Conservation (phyloP, 2,113 vertebrate genomes). For the Nesogale talazaci region DNA sequence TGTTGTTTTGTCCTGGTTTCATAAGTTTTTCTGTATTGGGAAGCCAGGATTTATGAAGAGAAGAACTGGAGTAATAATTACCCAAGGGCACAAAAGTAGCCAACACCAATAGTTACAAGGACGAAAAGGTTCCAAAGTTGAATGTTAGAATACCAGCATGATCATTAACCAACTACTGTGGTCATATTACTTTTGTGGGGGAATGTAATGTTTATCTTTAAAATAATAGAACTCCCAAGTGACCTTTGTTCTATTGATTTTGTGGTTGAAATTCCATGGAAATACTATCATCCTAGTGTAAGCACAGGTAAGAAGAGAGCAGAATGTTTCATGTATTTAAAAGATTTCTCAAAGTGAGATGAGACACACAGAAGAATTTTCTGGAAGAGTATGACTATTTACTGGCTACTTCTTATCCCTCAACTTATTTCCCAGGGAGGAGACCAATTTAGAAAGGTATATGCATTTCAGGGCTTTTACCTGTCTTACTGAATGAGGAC, state of each 20-base stretch:
- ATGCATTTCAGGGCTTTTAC: background rate
- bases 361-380: background rate
- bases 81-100: too few species aligned
- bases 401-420: background rate
- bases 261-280: background rate
- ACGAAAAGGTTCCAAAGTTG: too few species aligned
- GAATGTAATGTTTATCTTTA: background rate
- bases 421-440: background rate
- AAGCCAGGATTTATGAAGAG: too few species aligned
- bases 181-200: background rate
- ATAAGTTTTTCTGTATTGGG: too few species aligned
- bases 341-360: background rate
- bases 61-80: too few species aligned
- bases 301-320: background rate
- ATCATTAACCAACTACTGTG: too few species aligned
- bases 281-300: background rate
- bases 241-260: background rate
- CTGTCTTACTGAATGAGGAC: conserved; percentile 34
- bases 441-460: background rate
- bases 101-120: too few species aligned
- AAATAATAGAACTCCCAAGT: background rate
- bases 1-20: too few species aligned
- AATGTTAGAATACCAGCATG: too few species aligned
- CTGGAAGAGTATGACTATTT: background rate
- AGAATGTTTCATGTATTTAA: background rate